These are phyloP conservation scores for Threskiornis aethiopicus DNA, from an alignment of 2,797 vertebrate species.

Conservation along the genomic window DNA sequence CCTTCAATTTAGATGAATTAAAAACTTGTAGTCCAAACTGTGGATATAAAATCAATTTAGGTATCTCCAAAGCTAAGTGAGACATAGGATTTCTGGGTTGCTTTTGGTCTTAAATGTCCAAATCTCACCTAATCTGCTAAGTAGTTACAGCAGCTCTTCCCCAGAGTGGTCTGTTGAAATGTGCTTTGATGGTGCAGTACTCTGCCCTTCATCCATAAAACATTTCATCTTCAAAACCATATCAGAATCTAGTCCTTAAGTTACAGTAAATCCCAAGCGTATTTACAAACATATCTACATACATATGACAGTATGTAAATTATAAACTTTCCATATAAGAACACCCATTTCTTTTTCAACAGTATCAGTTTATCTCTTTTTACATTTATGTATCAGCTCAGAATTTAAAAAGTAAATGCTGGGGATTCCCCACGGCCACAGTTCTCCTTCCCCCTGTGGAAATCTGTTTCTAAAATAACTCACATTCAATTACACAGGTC, in stretches of 20 bases:
- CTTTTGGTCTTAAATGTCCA: not conserved
- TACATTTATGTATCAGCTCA: not conserved
- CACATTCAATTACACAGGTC: constrained; percentile 59
- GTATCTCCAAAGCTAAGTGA: not conserved
- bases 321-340: not conserved
- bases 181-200: not conserved
- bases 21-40: not conserved
- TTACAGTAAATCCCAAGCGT: not conserved
- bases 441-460: not conserved
- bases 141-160: not conserved
- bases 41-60: not conserved
- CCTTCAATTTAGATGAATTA: not conserved
- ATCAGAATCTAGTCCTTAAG: not conserved
- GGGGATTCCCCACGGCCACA: not conserved
- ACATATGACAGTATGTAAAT: not conserved
- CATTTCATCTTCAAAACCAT: not conserved
- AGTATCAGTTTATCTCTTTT: not conserved
- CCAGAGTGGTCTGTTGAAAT: not conserved
- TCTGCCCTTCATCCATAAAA: constrained; percentile 4
- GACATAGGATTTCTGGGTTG: not conserved
- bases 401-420: constrained; percentile 14
- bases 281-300: not conserved
- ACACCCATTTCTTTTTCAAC: not conserved
- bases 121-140: not conserved
- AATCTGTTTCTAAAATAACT: constrained; percentile 56